phyloP scores from a whole-genome alignment of 2,888 invertebrate genomes.

The Drosophila colorata region DNA sequence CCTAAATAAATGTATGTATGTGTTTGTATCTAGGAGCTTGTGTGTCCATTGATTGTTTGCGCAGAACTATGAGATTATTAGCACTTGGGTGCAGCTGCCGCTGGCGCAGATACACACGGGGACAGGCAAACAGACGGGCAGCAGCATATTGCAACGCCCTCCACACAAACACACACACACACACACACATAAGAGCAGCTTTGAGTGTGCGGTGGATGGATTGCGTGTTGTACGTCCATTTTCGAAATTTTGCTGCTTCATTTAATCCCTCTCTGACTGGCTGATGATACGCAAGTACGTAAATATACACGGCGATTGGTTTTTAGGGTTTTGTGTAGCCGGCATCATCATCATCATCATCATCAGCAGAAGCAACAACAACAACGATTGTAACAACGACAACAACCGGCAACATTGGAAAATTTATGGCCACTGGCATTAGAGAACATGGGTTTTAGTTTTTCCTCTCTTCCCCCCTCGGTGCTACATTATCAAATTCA shows the following conservation, averaged over 20 bases:
- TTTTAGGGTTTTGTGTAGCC: conserved; percentile 66
- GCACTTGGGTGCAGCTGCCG: conserved; percentile 82
- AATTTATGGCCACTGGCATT: conserved; percentile 76
- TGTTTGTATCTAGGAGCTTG: conserved; percentile 26
- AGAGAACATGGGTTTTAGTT: conserved; percentile 75
- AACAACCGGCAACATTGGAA: conserved; percentile 55
- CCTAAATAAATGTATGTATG: no score
- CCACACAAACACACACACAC: conserved; percentile 21
- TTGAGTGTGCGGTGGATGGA: conserved; percentile 22
- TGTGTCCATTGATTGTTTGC: conserved; percentile 70
- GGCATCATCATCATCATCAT: conserved; percentile 43
- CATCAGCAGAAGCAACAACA: conserved; percentile 21
- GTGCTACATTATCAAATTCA: conserved; percentile 76
- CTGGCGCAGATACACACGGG: conserved; percentile 31
- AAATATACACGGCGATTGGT: conserved; percentile 56
- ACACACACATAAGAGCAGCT: no score
- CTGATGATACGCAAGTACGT: conserved; percentile 60
- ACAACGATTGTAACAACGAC: conserved; percentile 22
- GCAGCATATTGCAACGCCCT: conserved; percentile 58
- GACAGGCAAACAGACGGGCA: conserved; percentile 24
- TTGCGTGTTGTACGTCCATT: conserved; percentile 80
- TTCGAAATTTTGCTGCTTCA: conserved; percentile 78
- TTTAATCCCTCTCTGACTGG: conserved; percentile 64
- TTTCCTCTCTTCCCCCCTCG: conserved; percentile 16
- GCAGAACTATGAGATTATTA: conserved; percentile 82